Conservation (phyloP, 53 echinoderm and acorn worm genomes). For the Luidia sarsii region DNA sequence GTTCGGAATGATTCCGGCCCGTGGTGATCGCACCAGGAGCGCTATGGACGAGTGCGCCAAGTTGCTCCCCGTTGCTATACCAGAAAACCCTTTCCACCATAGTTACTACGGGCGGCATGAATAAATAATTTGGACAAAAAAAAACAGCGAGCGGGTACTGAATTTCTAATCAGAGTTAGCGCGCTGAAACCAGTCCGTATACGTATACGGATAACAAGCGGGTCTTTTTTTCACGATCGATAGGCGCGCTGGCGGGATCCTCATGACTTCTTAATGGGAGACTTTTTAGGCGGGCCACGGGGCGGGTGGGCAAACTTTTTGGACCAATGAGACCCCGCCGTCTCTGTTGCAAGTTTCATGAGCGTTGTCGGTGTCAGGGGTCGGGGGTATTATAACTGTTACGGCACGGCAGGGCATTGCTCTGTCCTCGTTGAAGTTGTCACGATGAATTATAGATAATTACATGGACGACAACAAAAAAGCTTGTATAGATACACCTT, state of each 20-base stretch:
- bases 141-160: not conserved
- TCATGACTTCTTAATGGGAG: slow-evolving; percentile 41
- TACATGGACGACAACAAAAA: too few relatives aligned
- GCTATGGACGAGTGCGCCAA: too few relatives aligned
- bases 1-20: too few relatives aligned
- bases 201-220: too few relatives aligned
- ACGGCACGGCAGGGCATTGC: not conserved
- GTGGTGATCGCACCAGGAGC: too few relatives aligned
- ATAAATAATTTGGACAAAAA: slow-evolving; percentile 36
- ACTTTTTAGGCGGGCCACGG: slow-evolving; percentile 2
- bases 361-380: too few relatives aligned
- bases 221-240: slow-evolving; percentile 31
- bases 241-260: not conserved
- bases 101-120: slow-evolving; percentile 35
- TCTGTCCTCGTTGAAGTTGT: not conserved
- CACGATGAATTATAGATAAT: slow-evolving; percentile 14
- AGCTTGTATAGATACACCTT: too few relatives aligned
- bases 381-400: too few relatives aligned
- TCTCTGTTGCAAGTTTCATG: too few relatives aligned
- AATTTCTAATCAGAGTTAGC: slow-evolving; percentile 16
- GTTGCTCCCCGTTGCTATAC: slow-evolving; percentile 4
- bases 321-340: not conserved
- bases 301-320: slow-evolving; percentile 20
- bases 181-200: too few relatives aligned
- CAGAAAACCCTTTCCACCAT: slow-evolving; percentile 20